Evolutionary conservation across 2,888 invertebrate genomes (phyloP), one percentile per base, ranked within the genome.

Genomic region (Gonocerus acuteangulatus): DNA sequence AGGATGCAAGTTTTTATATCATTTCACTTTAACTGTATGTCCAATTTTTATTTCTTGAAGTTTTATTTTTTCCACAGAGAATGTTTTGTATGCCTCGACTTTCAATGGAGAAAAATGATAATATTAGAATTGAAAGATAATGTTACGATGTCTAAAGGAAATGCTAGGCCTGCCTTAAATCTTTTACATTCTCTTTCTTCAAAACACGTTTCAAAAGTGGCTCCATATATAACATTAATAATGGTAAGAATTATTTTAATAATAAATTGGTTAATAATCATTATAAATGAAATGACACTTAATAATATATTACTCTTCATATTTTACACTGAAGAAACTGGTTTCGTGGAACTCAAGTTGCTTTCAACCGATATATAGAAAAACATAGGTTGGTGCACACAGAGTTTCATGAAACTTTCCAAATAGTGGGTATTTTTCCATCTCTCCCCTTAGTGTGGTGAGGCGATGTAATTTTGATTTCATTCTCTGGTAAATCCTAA

Each of bases 61-160:
- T n/a, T n/a, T n/a, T n/a, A n/a, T n/a, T n/a, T n/a, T n/a, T n/a
- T n/a, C n/a, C n/a, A n/a, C 56, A 70, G 69, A 42, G 64, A 63
- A 18, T 68, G 69, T 60, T 69, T 69, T 44, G 52, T 61, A 49
- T 61, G 68, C 44, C 60, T 68, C 48, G 67, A 67, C 36, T 63
- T 62, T n/a, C 64, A 65, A 34, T 67, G 65, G 66, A 67, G 70
- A 36, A 68, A 67, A 57, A 67, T 63, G 65, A 67, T 69, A 15
- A 65, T 70, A 13, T 63, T 66, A 11, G 69, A 70, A 56, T 65
- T 69, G 49, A 62, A 68, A 9, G 66, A 68, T n/a, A 62, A 66
- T 32, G 65, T 68, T 16, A 67, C 68, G 9, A 65, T 68, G 32
- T 65, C 67, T 16, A 65, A 65, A 36, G 61, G 62, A 3, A 65